Conservation (phyloP, 2,888 invertebrate genomes). For the Romanomermis culicivorax region DNA sequence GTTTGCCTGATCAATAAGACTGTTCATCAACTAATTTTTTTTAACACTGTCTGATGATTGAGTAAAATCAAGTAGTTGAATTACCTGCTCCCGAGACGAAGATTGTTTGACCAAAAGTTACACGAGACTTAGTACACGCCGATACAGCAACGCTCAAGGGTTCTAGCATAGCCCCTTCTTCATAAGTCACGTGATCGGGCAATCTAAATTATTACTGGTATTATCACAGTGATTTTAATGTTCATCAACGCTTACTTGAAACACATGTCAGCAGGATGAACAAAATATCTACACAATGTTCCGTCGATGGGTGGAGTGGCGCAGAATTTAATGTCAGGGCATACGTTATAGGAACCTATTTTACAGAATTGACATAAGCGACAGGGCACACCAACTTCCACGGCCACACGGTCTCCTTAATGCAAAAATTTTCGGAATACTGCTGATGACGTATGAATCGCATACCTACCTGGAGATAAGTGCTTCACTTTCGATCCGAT, state of each 20-base stretch:
- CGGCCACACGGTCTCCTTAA: slow-evolving; percentile 68
- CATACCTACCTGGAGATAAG: slow-evolving; percentile 36
- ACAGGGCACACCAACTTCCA: slow-evolving; percentile 60
- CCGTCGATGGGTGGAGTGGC: slow-evolving; percentile 89
- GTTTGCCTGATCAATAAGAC: too few relatives aligned
- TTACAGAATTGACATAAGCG: slow-evolving; percentile 63
- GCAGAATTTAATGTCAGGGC: slow-evolving; percentile 62
- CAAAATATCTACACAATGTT: slow-evolving; percentile 60
- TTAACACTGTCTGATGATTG: too few relatives aligned
- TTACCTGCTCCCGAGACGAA: slow-evolving; percentile 30
- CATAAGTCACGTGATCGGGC: slow-evolving; percentile 65
- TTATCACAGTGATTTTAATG: background rate
- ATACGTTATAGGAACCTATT: slow-evolving; percentile 69
- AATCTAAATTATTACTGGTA: slow-evolving; percentile 38
- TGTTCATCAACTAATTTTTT: too few relatives aligned
- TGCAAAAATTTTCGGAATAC: background rate
- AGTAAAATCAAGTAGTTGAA: too few relatives aligned
- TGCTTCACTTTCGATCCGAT: slow-evolving; percentile 41
- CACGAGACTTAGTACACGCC: slow-evolving; percentile 61
- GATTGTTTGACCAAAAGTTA: slow-evolving; percentile 36
- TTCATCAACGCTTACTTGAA: slow-evolving; percentile 35
- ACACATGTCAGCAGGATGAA: slow-evolving; percentile 47
- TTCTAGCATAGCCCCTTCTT: slow-evolving; percentile 79
- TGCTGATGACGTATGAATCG: background rate
- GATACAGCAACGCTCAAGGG: slow-evolving; percentile 81